Evolutionary conservation across 2,797 vertebrate genomes (phyloP).

Genomic region (Hapalemur alaotrensis): DNA sequence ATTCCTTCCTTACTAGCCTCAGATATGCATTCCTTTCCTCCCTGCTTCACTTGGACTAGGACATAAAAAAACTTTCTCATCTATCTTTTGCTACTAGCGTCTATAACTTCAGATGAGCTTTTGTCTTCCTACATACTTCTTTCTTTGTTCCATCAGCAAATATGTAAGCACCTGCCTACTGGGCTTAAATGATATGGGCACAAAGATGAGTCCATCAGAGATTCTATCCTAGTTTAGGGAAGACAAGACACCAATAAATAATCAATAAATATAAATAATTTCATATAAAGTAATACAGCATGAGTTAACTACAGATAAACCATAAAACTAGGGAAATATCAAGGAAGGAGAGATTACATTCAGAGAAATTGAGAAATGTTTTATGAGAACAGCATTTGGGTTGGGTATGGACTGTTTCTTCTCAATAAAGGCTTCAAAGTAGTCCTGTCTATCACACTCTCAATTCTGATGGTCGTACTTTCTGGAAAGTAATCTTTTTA

Average conservation of each 20-base stretch:
- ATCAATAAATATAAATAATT: constrained; percentile 48
- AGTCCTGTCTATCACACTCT: neutral
- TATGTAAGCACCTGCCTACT: neutral
- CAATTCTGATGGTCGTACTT: neutral
- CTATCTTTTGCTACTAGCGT: neutral
- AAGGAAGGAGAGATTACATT: constrained; percentile 13
- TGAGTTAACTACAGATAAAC: constrained; percentile 24
- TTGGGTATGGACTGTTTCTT: neutral
- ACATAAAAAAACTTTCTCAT: neutral
- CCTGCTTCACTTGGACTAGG: neutral
- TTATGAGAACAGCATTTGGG: neutral
- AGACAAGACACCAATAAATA: constrained; percentile 53
- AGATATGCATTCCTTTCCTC: neutral
- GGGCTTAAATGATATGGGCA: neutral
- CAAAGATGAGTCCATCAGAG: constrained; percentile 4
- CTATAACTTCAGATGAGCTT: neutral
- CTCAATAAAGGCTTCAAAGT: neutral
- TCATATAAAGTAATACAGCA: constrained; percentile 46
- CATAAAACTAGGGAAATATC: constrained; percentile 36
- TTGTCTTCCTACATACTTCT: neutral
- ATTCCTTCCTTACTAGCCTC: constrained; percentile 27
- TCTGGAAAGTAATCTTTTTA: constrained; percentile 14
- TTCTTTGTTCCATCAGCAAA: constrained; percentile 5
- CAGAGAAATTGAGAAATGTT: neutral
- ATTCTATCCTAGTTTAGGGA: neutral